Evolutionary conservation across 2,797 vertebrate genomes (phyloP), one percentile per base, ranked within the genome.

Genomic region (Spinus pinus): DNA sequence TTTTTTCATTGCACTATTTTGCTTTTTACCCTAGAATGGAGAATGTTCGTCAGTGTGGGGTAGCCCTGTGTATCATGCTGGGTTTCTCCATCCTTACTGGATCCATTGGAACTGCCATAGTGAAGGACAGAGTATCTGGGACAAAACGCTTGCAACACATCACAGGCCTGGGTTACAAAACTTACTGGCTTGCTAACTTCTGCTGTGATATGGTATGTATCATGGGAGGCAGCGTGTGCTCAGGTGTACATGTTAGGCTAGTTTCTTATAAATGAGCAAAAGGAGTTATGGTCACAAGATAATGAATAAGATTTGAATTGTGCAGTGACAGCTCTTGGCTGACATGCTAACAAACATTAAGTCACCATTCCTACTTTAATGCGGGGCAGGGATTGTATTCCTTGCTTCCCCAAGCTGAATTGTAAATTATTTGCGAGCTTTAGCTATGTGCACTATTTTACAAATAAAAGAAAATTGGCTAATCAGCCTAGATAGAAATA

Each of bases 1-100:
- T 46, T 4, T 80, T 90, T 85, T 69, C 17, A 31, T 75, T 8
- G 8, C 13, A 5, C 2, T 30, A 0, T 66, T 95, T 65, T 90
- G 15, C 23, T 94, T 81, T 61, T 10, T 31, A 17, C 46, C 10
- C 4, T 93, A 98, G 97, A 94, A 93, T 98, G 97, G 98, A 98
- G 84, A 98, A 97, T 12, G 74, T 98, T 62, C 97, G 97, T 11
- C 98, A 98, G 83, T 98, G 98, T 72, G 98, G 98, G 1, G 97
- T 98, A 1, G 98, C 98, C 1, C 96, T 98, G 44, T 98, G 98
- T 44, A 95, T 98, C 28, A 93, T 98, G 84, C 88, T 98, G 86
- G 98, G 97, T 4, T 98, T 97, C 95, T 98, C 97, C 4, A 78
- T 98, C 83, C 93, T 98, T 17, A 97, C 97, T 0, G 97, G 98